Conservation (phyloP, 2,888 invertebrate species). For the Machimus rusticus region DNA sequence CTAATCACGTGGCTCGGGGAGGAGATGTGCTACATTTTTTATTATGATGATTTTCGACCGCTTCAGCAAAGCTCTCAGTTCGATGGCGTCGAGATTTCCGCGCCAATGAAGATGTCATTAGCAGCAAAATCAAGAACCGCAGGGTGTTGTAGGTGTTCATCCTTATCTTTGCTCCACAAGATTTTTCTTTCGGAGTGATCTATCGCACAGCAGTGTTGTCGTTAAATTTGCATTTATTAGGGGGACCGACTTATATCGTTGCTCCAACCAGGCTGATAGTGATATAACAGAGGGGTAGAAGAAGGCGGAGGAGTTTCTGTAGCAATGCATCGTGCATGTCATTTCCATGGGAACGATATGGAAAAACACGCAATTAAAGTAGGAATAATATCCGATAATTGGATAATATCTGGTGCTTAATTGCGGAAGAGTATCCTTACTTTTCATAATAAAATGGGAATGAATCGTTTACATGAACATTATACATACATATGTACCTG, state of each 20-base stretch:
- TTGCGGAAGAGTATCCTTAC: neutral
- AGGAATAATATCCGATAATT: neutral
- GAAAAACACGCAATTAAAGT: neutral
- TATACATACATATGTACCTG: no score
- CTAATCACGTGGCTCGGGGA: slow-evolving; percentile 27
- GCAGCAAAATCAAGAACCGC: neutral
- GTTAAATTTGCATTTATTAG: slow-evolving; percentile 1
- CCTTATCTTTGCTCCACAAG: neutral
- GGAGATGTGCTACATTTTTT: slow-evolving; percentile 32
- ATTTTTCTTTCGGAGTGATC: neutral
- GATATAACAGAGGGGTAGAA: neutral
- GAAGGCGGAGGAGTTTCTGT: neutral
- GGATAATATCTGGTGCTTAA: neutral
- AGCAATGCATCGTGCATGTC: neutral
- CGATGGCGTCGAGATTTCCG: neutral
- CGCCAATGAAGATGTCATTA: neutral
- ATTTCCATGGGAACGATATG: neutral
- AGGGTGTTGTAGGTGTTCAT: neutral
- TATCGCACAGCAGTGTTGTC: neutral
- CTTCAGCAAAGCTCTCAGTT: neutral
- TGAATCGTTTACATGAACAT: neutral
- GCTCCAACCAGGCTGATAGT: neutral
- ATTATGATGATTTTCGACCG: slow-evolving; percentile 36
- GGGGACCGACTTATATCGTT: neutral
- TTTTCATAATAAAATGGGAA: neutral